Percentiles rank a stretch among this genome's conserved stretches.
Conservation (phyloP, 2,113 vertebrate species). For the Pristiophorus japonicus region DNA sequence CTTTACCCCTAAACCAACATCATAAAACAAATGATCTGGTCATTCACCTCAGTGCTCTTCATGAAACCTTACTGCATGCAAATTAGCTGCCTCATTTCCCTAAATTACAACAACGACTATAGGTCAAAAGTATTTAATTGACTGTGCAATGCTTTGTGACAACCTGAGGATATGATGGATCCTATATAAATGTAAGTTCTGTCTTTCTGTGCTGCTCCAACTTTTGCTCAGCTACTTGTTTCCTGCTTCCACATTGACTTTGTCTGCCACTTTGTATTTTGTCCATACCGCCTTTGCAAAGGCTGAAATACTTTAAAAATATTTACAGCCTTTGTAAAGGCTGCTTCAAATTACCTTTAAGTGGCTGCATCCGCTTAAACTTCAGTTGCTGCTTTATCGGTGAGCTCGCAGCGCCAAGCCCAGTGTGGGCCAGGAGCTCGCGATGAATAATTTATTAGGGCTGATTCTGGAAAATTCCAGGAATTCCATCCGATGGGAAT, state of each 20-base stretch:
- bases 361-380: background rate
- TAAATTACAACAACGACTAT: background rate
- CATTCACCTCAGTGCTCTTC: background rate
- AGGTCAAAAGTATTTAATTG: background rate
- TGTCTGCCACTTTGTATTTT: background rate
- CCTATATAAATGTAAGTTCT: background rate
- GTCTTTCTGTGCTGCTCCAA: background rate
- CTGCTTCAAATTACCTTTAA: background rate
- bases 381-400: background rate
- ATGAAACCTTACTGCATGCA: background rate
- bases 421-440: background rate
- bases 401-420: background rate
- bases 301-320: background rate
- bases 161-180: background rate
- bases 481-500: background rate
- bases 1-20: background rate
- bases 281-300: background rate
- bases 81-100: background rate
- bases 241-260: background rate
- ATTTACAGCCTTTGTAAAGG: background rate
- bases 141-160: background rate
- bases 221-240: background rate
- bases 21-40: background rate
- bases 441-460: background rate
- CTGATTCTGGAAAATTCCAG: slow-evolving; percentile 7